phyloP scores from a whole-genome alignment of 92 coral and sea anemone genomes.

The Blastomussa wellsi region DNA sequence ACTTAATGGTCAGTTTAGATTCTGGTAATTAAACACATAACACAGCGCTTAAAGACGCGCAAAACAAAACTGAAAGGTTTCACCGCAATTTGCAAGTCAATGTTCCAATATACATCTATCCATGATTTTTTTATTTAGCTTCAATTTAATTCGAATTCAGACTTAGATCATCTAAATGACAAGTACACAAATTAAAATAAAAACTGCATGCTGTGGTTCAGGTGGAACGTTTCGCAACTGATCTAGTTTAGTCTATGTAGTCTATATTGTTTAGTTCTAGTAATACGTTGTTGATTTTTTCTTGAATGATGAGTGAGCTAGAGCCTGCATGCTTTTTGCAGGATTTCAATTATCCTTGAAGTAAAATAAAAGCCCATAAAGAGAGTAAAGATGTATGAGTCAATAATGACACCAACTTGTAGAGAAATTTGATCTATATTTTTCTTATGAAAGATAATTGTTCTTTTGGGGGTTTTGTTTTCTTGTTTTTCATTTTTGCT shows the following conservation, averaged over 20 bases:
- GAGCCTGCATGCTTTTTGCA: background rate
- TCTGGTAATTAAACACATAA: background rate
- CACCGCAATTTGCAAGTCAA: slow-evolving; percentile 11
- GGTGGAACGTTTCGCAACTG: background rate
- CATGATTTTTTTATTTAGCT: background rate
- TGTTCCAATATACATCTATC: background rate
- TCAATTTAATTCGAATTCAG: background rate
- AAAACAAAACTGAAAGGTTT: background rate
- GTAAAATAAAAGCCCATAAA: background rate
- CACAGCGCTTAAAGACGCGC: background rate
- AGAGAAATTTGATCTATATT: background rate
- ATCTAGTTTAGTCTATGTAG: too few relatives aligned
- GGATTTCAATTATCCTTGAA: background rate
- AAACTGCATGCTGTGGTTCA: background rate
- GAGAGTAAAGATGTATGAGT: background rate
- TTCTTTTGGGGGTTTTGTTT: background rate
- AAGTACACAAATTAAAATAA: background rate
- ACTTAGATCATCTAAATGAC: background rate
- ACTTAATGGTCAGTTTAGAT: background rate
- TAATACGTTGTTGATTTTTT: too few relatives aligned
- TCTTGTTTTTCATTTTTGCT: too few relatives aligned
- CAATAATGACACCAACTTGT: background rate
- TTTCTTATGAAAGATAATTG: background rate
- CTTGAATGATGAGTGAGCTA: background rate
- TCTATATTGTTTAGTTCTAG: too few relatives aligned